These are phyloP conservation scores for Molorchus minor DNA, from an alignment of 2,888 invertebrate species.

Conservation along the genomic window DNA sequence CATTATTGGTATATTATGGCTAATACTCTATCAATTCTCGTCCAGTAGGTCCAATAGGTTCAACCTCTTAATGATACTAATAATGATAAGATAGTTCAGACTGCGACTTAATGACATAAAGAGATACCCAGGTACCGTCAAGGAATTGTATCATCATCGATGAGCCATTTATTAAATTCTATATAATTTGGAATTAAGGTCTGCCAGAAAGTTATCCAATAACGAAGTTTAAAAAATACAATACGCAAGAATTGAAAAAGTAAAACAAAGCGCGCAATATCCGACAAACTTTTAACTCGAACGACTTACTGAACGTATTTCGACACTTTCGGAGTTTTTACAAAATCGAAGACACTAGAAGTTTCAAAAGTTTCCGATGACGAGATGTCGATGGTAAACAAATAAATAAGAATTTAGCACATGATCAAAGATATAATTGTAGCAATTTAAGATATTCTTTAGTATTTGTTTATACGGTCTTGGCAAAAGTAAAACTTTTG, in stretches of 20 bases:
- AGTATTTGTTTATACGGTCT: no score
- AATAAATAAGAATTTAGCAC: background rate
- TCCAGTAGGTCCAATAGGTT: no score
- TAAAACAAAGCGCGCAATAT: conserved; percentile 38
- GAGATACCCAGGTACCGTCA: no score
- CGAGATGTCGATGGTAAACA: background rate
- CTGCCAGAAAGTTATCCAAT: conserved; percentile 33
- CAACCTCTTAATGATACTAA: no score
- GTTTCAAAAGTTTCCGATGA: background rate
- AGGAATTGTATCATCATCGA: no score
- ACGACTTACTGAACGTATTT: conserved; percentile 30
- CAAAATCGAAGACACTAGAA: conserved; percentile 26
- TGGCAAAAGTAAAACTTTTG: no score
- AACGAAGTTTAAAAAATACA: conserved; percentile 32
- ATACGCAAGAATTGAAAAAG: conserved; percentile 39
- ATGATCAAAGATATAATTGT: no score
- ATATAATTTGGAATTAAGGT: conserved; percentile 32
- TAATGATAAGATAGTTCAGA: no score
- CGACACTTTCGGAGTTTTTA: conserved; percentile 23
- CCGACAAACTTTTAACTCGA: conserved; percentile 27
- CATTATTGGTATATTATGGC: no score
- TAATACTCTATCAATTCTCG: no score
- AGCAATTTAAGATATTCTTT: no score
- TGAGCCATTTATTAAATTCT: conserved; percentile 20
- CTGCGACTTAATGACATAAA: no score